Base-by-base conservation (phyloP, 2,888 invertebrate species). In the Drosophila fulvimacula region DNA sequence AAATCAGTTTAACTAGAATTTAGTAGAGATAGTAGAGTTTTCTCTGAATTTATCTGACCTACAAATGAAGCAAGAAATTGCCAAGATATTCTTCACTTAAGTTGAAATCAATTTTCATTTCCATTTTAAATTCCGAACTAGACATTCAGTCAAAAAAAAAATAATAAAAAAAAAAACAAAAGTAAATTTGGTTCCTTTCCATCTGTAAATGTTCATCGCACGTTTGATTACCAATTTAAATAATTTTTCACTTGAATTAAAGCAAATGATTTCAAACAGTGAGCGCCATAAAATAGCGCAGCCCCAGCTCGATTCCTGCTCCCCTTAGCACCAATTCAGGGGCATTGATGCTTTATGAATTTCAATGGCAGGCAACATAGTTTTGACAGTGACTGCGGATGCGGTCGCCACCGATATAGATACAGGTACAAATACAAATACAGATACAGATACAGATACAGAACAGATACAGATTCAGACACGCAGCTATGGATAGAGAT, bases 161-260 rank as follows among this genome's bases (percentile, higher is more conserved):
- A n/a, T n/a, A n/a, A n/a, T n/a, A 27, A 66, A 75, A 58, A 67
- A 27, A 9, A 59, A 27, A 66, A 75, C 56, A 67, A 69, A 70
- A 74, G 58, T 15, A 57, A 66, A 68, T 59, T 57, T 48, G 48
- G 34, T 46, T 46, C 24, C 21, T 27, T 44, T 57, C 27, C 34
- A 53, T 24, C 51, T 68, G 56, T 57, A 55, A 55, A 38, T 60
- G 24, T 68, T 57, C 61, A 65, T 64, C 61, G 75, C 75, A 75
- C 82, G 77, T 83, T 82, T 85, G 83, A 88, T 88, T 86, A 88
- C 67, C 85, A 85, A 85, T 88, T 85, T 85, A 85, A 85, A 88
- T 85, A 85, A 85, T 85, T 82, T 85, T 88, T 85, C 88, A 88
- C 86, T 85, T 85, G 85, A 85, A 85, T 85, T 85, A 88, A 85